Conservation (phyloP, 2,888 invertebrate genomes). For the Drosophila monieri region DNA sequence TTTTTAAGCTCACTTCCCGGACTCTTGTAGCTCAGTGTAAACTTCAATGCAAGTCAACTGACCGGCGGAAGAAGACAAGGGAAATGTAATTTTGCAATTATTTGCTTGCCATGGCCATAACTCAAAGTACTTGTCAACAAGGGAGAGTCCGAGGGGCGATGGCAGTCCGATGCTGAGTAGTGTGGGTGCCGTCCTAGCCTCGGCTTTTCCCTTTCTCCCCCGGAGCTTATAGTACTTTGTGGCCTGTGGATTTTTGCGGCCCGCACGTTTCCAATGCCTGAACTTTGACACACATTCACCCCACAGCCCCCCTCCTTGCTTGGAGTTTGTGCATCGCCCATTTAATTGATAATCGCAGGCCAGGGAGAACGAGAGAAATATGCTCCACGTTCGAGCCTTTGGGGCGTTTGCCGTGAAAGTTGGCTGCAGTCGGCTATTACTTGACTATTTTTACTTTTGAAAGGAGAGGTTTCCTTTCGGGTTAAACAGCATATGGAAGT, state of each 20-base stretch:
- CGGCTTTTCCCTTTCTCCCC: slow-evolving; percentile 6
- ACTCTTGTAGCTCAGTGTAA: slow-evolving; percentile 18
- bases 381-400: slow-evolving; percentile 69
- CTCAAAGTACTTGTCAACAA: slow-evolving; percentile 59
- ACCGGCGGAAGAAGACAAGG: slow-evolving; percentile 25
- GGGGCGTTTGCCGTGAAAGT: slow-evolving; percentile 74
- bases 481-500: slow-evolving; percentile 31
- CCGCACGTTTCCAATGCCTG: slow-evolving; percentile 72
- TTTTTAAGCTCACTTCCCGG: neutral
- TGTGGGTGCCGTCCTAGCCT: slow-evolving; percentile 32
- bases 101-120: slow-evolving; percentile 75
- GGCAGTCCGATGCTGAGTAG: slow-evolving; percentile 5
- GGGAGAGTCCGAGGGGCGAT: neutral
- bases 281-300: slow-evolving; percentile 76
- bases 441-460: slow-evolving; percentile 18
- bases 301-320: slow-evolving; percentile 42
- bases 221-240: slow-evolving; percentile 7
- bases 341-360: slow-evolving; percentile 71
- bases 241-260: slow-evolving; percentile 55
- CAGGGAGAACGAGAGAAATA: slow-evolving; percentile 55
- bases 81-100: slow-evolving; percentile 75
- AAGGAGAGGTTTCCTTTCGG: slow-evolving; percentile 48
- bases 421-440: slow-evolving; percentile 44
- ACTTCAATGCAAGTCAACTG: slow-evolving; percentile 36
- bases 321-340: slow-evolving; percentile 29